Base-by-base conservation (phyloP, 2,797 vertebrate species). In the Cyprinodon diabolis region DNA sequence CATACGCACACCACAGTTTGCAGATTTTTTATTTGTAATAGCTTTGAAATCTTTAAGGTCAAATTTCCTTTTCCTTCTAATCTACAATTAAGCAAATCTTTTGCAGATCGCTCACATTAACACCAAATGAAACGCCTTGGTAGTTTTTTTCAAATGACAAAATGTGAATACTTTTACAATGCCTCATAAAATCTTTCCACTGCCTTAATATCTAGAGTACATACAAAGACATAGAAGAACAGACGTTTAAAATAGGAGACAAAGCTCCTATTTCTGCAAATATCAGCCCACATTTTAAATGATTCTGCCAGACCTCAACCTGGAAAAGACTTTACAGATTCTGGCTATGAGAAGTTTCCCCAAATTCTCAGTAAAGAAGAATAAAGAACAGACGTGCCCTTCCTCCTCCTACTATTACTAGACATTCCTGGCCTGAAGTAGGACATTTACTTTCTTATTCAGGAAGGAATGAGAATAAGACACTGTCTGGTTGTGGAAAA, bases 251-350 rank as follows among this genome's bases (percentile, higher is more conserved):
- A 82, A 40, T 54, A 67, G 72, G 77, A 85, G 45, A 69, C 88
- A 60, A 80, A 76, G 83, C 71, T 90, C 76, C 21, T 68, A 84
- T 89, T 92, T 88, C 82, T 86, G 68, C 58, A 82, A 93, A 89
- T 84, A 86, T 79, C 79, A 80, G 83, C 71, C 82, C 76, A 55
- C 37, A 58, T 37, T 70, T 49, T 80, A 84, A 90, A 92, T 89
- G 84, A 35, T 48, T 87, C 92, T 91, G 92, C 92, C 92, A 93
- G 84, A 87, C 52, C 30, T 72, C 77, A 81, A 87, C 83, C 89
- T 88, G 86, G 81, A 89, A 84, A 89, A 91, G 77, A 78, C 67
- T 85, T 84, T 77, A 70, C 84, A 89, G 80, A 90, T 69, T 80
- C 82, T 92, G 91, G 91, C 85, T 81, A 80, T 40, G 66, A 60